Conservation (phyloP, 2,888 invertebrate genomes). For the Napeogenes inachia region DNA sequence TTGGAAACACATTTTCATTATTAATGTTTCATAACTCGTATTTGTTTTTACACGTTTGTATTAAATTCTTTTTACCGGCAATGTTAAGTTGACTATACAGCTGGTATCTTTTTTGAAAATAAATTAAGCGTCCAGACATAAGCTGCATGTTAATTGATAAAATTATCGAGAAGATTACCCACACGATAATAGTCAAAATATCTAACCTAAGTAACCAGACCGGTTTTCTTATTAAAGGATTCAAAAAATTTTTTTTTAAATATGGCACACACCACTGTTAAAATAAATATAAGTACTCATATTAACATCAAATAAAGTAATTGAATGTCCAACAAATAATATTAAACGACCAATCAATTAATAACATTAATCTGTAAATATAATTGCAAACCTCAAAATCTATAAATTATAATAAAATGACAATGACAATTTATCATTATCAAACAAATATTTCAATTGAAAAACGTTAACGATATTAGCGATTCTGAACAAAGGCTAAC, state of each 20-base stretch:
- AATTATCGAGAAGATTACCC: too few relatives aligned
- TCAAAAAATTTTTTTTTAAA: too few relatives aligned
- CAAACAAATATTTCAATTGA: conserved; percentile 1
- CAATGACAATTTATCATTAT: conserved; percentile 1
- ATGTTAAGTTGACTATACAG: background rate
- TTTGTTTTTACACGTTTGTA: conserved; percentile 4
- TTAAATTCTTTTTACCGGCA: background rate
- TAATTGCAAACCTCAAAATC: background rate
- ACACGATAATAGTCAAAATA: too few relatives aligned
- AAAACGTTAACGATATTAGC: conserved; percentile 1
- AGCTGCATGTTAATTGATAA: too few relatives aligned
- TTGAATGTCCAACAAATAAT: background rate
- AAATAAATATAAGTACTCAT: background rate
- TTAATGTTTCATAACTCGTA: conserved; percentile 17
- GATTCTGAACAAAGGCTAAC: conserved; percentile 1
- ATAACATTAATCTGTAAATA: background rate
- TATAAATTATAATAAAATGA: background rate
- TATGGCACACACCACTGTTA: background rate
- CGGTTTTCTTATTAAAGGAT: too few relatives aligned
- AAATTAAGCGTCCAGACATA: too few relatives aligned
- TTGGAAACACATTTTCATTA: conserved; percentile 24
- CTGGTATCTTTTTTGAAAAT: too few relatives aligned
- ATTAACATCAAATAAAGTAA: background rate
- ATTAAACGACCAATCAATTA: background rate
- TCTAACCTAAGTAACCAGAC: too few relatives aligned